Percentiles rank a stretch among this genome's conserved stretches.
These are phyloP conservation scores for Erebia aethiops DNA, from an alignment of 2,888 invertebrate species.

Conservation along the genomic window DNA sequence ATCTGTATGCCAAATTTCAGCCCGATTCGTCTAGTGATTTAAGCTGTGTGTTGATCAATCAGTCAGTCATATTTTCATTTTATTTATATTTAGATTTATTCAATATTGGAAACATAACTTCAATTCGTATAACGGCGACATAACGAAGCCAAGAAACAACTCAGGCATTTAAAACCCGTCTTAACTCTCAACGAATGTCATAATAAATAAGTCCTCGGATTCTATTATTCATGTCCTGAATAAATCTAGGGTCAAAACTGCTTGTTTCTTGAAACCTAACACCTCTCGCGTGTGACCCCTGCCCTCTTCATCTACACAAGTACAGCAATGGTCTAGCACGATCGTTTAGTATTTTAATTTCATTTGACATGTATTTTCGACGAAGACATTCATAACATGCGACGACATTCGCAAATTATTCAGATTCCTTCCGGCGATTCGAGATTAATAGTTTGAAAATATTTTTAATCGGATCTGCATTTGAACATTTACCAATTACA, in stretches of 20 bases:
- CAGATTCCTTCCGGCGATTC: neutral
- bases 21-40: too few species aligned
- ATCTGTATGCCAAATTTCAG: too few species aligned
- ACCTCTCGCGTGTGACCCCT: constrained; percentile 19
- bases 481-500: too few species aligned
- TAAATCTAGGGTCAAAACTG: constrained; percentile 23
- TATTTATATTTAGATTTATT: too few species aligned
- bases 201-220: constrained; percentile 16
- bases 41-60: too few species aligned
- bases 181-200: constrained; percentile 1
- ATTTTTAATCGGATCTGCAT: too few species aligned
- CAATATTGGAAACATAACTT: too few species aligned
- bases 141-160: too few species aligned
- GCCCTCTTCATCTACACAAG: neutral
- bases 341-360: constrained; percentile 9
- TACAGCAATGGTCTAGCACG: neutral
- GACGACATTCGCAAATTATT: neutral
- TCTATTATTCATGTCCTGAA: constrained; percentile 21
- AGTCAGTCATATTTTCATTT: too few species aligned
- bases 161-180: neutral
- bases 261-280: constrained; percentile 21
- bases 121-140: neutral
- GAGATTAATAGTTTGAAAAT: too few species aligned
- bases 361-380: neutral
- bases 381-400: too few species aligned